phyloP scores from a whole-genome alignment of 2,797 vertebrate genomes.

The Hipposideros larvatus region DNA sequence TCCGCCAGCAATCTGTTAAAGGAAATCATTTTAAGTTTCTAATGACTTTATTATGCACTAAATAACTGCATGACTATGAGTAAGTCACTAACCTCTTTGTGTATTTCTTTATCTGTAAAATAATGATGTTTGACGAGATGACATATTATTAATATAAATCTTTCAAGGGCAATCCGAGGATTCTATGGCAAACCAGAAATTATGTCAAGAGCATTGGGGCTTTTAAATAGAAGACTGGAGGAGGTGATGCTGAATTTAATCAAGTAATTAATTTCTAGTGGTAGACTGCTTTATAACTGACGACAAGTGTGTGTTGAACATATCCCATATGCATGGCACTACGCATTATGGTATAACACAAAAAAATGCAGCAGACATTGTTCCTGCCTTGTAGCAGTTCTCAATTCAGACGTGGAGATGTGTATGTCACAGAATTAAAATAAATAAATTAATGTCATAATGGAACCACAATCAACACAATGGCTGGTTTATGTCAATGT shows the following conservation, averaged over 20 bases:
- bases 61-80: neutral
- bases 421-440: neutral
- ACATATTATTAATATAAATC: neutral
- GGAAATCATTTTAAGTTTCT: neutral
- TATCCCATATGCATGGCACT: neutral
- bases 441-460: neutral
- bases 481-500: neutral
- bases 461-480: neutral
- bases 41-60: conserved; percentile 18
- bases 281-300: neutral
- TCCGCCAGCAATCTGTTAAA: neutral
- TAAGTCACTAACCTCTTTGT: neutral
- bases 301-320: neutral
- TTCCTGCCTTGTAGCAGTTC: conserved; percentile 43
- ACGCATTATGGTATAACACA: neutral
- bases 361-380: neutral
- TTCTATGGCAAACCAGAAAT: conserved; percentile 1
- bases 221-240: conserved; percentile 21
- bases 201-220: neutral
- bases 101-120: conserved; percentile 19
- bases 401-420: neutral
- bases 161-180: neutral
- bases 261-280: conserved; percentile 23
- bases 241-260: neutral
- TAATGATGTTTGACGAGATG: neutral